phyloP scores from a whole-genome alignment of 2,113 vertebrate species.

The Sceloporus tristichus region DNA sequence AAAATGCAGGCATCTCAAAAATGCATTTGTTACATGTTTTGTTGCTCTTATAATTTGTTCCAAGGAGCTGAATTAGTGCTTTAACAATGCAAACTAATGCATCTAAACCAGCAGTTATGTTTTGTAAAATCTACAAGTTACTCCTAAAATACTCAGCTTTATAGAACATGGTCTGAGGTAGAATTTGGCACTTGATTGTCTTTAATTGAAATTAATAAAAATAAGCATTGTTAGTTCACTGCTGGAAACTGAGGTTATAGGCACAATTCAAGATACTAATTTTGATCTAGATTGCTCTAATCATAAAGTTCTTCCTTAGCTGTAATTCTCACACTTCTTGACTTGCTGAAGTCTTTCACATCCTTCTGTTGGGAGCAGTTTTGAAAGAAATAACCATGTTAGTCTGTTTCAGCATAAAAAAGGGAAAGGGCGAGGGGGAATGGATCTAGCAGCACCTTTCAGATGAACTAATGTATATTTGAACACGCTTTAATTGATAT shows the following conservation, averaged over 20 bases:
- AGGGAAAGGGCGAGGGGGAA: too few relatives aligned
- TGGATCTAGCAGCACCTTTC: too few relatives aligned
- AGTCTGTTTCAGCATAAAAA: too few relatives aligned
- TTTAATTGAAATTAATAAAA: conserved; percentile 4
- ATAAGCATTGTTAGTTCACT: not conserved
- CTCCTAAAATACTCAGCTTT: not conserved
- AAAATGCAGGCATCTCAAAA: not conserved
- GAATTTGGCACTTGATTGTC: not conserved
- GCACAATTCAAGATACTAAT: not conserved
- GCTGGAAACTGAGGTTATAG: not conserved
- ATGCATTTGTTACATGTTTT: not conserved
- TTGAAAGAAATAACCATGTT: too few relatives aligned
- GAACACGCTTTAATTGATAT: too few relatives aligned
- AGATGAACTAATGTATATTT: too few relatives aligned
- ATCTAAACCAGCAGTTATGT: not conserved
- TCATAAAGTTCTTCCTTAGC: too few relatives aligned
- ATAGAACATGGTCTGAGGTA: too few relatives aligned
- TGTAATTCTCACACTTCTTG: too few relatives aligned
- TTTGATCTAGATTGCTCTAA: not conserved
- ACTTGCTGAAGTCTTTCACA: too few relatives aligned
- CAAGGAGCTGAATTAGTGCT: not conserved
- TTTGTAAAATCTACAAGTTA: not conserved
- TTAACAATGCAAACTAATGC: not conserved
- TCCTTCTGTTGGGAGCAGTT: too few relatives aligned
- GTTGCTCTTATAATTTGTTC: not conserved